phyloP scores from a whole-genome alignment of 2,888 invertebrate genomes.

The Nephrotoma appendiculata region DNA sequence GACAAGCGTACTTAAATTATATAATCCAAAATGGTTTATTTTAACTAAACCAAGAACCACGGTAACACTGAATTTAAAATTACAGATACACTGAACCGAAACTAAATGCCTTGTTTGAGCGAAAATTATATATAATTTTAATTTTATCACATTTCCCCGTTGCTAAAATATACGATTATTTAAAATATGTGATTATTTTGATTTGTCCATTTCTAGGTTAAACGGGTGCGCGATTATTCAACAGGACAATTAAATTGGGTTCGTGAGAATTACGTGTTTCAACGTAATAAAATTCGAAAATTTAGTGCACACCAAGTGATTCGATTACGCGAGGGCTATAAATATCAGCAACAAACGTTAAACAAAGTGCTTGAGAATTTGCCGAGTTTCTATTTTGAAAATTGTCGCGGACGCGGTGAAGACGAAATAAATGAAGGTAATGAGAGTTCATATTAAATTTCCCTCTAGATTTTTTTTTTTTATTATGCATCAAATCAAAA shows the following conservation, averaged over 20 bases:
- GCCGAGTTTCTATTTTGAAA: slow-evolving; percentile 81
- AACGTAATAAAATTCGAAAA: slow-evolving; percentile 84
- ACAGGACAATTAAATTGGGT: slow-evolving; percentile 85
- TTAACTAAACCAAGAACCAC: background rate
- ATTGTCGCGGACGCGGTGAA: slow-evolving; percentile 71
- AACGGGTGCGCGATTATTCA: slow-evolving; percentile 83
- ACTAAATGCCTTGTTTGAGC: background rate
- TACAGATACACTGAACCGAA: background rate
- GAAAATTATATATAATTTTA: background rate
- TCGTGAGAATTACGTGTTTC: slow-evolving; percentile 89
- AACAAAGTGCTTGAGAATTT: slow-evolving; percentile 89
- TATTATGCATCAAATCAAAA: background rate
- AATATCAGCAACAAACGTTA: slow-evolving; percentile 88
- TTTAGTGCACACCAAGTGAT: slow-evolving; percentile 88
- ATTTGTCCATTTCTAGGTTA: slow-evolving; percentile 46
- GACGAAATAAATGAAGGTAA: slow-evolving; percentile 30
- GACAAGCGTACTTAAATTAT: background rate
- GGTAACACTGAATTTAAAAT: background rate
- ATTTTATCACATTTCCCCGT: background rate
- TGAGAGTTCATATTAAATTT: background rate
- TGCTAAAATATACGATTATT: background rate
- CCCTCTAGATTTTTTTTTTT: background rate
- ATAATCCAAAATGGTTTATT: background rate
- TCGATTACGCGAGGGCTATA: slow-evolving; percentile 80
- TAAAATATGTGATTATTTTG: too few species aligned